A percentile compares a stretch with the other conserved stretches of the same genome.
Conservation (phyloP, 2,113 vertebrate species). For the Mesocricetus auratus region DNA sequence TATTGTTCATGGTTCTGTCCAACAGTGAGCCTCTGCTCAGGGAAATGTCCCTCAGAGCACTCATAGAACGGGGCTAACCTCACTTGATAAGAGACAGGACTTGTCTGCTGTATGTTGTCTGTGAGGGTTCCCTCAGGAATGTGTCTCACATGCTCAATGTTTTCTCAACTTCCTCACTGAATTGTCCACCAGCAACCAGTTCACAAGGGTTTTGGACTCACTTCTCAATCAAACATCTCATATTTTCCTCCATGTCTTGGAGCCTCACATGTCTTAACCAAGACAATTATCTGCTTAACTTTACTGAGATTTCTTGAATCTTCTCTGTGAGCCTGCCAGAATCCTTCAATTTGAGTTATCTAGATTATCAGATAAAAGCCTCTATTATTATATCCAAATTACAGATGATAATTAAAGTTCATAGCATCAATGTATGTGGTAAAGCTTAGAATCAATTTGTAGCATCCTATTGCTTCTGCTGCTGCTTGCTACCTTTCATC, state of each 20-base stretch:
- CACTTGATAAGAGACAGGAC: background rate
- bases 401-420: background rate
- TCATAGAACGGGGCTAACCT: background rate
- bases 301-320: background rate
- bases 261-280: background rate
- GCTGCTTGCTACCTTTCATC: background rate
- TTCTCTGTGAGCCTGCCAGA: background rate
- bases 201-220: background rate
- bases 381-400: background rate
- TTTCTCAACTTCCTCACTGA: background rate
- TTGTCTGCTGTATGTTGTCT: no score
- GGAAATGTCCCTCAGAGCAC: background rate
- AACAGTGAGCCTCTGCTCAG: background rate
- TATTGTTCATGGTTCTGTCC: background rate
- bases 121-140: background rate
- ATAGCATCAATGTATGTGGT: background rate
- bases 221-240: background rate
- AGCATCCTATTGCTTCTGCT: background rate
- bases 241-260: background rate
- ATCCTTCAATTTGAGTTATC: background rate
- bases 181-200: background rate
- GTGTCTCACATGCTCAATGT: accelerated
- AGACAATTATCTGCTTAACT: background rate
- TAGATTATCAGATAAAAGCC: background rate
- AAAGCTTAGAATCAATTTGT: background rate